A percentile compares a stretch with the other conserved stretches of the same genome.
phyloP scores from a whole-genome alignment of 2,888 invertebrate species.

The Myathropa florea region DNA sequence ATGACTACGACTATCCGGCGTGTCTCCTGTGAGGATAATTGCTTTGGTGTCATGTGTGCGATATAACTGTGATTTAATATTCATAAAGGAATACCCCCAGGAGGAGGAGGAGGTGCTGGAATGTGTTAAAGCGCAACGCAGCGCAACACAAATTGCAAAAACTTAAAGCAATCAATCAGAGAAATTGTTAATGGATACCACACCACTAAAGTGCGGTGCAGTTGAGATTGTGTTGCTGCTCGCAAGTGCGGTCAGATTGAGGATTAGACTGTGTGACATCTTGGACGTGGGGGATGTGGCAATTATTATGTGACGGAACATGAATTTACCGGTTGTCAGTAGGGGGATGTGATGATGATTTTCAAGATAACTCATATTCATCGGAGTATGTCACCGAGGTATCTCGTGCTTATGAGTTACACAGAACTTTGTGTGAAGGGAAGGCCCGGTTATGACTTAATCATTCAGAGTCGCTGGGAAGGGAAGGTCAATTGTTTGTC shows the following conservation, averaged over 20 bases:
- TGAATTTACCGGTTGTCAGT: background rate
- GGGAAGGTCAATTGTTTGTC: background rate
- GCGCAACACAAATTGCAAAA: slow-evolving; percentile 2
- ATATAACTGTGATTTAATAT: slow-evolving; percentile 42
- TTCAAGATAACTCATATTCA: background rate
- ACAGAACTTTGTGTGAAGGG: no score
- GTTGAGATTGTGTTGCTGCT: background rate
- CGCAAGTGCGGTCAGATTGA: background rate
- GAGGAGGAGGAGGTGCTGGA: background rate
- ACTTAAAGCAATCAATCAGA: slow-evolving; percentile 40
- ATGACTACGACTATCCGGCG: slow-evolving; percentile 2
- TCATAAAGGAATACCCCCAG: slow-evolving; percentile 25
- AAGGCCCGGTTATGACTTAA: background rate
- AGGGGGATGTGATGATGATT: background rate
- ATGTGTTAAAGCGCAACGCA: background rate
- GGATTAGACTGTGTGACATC: background rate
- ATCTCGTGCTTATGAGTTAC: background rate
- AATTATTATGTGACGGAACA: background rate
- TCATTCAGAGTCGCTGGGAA: background rate
- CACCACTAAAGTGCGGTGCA: background rate
- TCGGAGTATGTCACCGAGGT: background rate
- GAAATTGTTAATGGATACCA: slow-evolving; percentile 5
- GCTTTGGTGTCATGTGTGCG: slow-evolving; percentile 45
- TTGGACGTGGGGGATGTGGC: background rate
- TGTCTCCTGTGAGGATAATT: slow-evolving; percentile 45